These are phyloP conservation scores for Exephanes ischioxanthus DNA, from an alignment of 2,888 invertebrate species.

Conservation along the genomic window DNA sequence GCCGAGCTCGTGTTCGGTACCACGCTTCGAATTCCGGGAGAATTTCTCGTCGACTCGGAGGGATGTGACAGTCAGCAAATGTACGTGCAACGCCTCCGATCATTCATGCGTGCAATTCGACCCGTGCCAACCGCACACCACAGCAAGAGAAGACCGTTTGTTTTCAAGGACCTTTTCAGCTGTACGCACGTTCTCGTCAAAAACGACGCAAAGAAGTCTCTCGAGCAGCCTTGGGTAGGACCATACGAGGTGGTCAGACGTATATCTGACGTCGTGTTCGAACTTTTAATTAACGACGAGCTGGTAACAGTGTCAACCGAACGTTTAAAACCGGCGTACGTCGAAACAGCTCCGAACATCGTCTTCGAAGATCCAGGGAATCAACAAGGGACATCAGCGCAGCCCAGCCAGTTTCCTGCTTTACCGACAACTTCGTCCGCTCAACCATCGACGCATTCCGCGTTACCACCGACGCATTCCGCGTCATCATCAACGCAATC, in stretches of 20 bases:
- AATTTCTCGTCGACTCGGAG: not conserved
- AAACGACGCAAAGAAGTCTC: constrained; percentile 47
- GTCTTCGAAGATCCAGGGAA: not conserved
- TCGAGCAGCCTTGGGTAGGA: constrained; percentile 72
- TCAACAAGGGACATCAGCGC: too few species aligned
- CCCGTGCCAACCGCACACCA: not conserved
- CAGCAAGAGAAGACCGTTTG: not conserved
- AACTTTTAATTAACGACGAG: constrained; percentile 57
- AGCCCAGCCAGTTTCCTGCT: not conserved
- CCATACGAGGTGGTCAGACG: constrained; percentile 67
- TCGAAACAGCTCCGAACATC: not conserved
- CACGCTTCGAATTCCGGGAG: not conserved
- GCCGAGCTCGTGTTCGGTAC: not conserved
- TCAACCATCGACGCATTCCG: not conserved
- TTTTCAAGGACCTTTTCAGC: not conserved
- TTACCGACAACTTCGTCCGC: not conserved
- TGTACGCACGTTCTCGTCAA: constrained; percentile 58
- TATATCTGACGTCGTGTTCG: constrained; percentile 56
- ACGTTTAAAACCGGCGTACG: constrained; percentile 69
- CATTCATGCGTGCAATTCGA: not conserved
- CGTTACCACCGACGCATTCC: not conserved
- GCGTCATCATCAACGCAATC: not conserved
- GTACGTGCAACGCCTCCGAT: not conserved
- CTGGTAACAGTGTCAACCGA: constrained; percentile 64
- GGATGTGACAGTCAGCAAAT: not conserved